Evolutionary conservation across 2,888 invertebrate species (phyloP), one percentile per base, ranked within the genome.

Genomic region (Heliconius charithonia): DNA sequence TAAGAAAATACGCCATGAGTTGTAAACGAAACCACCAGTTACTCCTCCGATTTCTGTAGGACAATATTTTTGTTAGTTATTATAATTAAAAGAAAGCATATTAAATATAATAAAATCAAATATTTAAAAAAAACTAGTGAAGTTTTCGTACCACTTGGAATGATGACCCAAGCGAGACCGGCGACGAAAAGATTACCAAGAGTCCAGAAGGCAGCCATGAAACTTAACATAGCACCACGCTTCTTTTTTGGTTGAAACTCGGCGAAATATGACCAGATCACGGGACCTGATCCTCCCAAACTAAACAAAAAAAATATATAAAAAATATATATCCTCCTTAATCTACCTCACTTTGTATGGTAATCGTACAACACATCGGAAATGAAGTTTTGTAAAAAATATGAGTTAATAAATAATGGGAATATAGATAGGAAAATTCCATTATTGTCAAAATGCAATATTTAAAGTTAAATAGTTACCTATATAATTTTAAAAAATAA

Each of bases 171-270:
- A 82, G 97, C 97, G 83, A 97, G 91, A 89, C 98, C 98, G 85
- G 98, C 98, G 79, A 98, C 98, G 88, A 98, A 97, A 84, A 98
- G 95, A 91, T 98, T 98, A 84, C 98, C 98, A 85, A 98, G 96
- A 79, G 98, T 98, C 98, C 98, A 98, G 92, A 98, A 98, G 76
- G 98, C 98, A 80, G 98, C 98, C 97, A 98, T 97, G 90, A 98
- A 97, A 86, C 98, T 98, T 85, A 98, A 95, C 98, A 98, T 98
- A 76, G 98, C 97, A 75, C 98, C 98, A 85, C 98, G 96, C 89
- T 97, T 98, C 84, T 97, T 96, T 93, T 98, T 98, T 79, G 98
- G 98, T 93, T 98, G 98, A 92, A 98, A 98, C 94, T 98, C 98
- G 81, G 98, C 98, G 92, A 98, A 98, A 93, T 98, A 98, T 32